Evolutionary conservation across 2,113 vertebrate species (phyloP), one percentile per base, ranked within the genome.

Genomic region (Merops nubicus): DNA sequence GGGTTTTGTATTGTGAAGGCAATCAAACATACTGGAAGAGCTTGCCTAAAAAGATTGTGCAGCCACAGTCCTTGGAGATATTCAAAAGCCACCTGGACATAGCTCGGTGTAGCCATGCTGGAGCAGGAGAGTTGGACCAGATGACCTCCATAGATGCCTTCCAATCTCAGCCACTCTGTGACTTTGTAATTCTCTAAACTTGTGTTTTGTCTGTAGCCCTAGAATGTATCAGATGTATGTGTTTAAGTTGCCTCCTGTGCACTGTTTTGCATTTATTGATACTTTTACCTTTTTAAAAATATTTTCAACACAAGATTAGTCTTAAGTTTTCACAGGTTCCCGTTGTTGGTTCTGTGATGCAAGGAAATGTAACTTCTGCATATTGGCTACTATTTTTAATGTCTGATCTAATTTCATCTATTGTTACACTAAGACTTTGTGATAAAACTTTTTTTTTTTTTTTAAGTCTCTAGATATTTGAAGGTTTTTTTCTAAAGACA

Each of bases 41-140:
- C 5, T 48, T 69, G 26, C 15, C 12, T 36, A 15, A 16, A 68
- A 78, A 69, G 7, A 8, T 9, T 82, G 7, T 43, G 17, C 42
- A 40, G 4, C 54, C 4, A 19, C 13, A 3, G 1, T 45, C 25
- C 14, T 42, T 10, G 5, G 19, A 38, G 11, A 43, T 38, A 56
- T 6, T 75, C 5, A 65, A 75, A 89, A 60, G 25, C 9, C 10
- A 6, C 15, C 21, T 28, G n/a, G 6, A 25, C 47, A n/a, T 33
- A 59, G 8, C 13, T 43, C 3, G 72, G 7, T 19, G 23, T 48
- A 11, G 13, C 21, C 31, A 36, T 51, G 8, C 12, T 38, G 63
- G 42, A 87, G 16, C 5, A 56, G 7, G 5, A 5, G 2, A 0
- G 8, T 59, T 56, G 20, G 4, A 63, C 16, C 15, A 42, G 16